Conservation (phyloP, 2,888 invertebrate genomes). For the Julus scanicus region DNA sequence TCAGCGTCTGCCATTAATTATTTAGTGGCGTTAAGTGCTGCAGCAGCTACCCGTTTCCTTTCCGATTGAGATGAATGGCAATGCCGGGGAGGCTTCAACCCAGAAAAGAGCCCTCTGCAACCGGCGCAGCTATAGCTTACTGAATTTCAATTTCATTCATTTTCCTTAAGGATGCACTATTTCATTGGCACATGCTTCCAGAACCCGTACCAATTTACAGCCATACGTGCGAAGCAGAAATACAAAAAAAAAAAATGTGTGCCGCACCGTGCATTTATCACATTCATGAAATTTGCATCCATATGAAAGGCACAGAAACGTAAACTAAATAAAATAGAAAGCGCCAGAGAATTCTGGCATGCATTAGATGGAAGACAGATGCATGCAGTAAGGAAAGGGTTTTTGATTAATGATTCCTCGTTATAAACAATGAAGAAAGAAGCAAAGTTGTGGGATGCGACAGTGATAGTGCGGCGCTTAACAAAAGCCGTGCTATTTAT, state of each 20-base stretch:
- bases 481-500: constrained; percentile 7
- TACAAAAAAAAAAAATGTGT: neutral
- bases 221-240: neutral
- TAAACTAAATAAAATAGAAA: constrained; percentile 32
- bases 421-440: constrained; percentile 29
- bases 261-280: neutral
- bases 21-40: constrained; percentile 50
- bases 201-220: neutral
- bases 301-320: constrained; percentile 21
- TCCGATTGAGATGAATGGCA: constrained; percentile 47
- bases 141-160: constrained; percentile 27
- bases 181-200: neutral
- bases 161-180: neutral
- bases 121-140: neutral
- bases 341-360: constrained; percentile 7
- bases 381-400: constrained; percentile 36
- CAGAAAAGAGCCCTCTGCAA: constrained; percentile 7
- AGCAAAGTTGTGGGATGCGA: neutral
- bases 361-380: constrained; percentile 39
- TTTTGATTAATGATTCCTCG: constrained; percentile 47
- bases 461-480: constrained; percentile 6
- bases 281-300: constrained; percentile 30
- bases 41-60: neutral
- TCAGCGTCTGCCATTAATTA: constrained; percentile 26
- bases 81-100: neutral